Percentiles rank a stretch among this genome's conserved stretches.
These are phyloP conservation scores for Antheraea assamensis DNA, from an alignment of 2,888 invertebrate genomes.

Conservation along the genomic window DNA sequence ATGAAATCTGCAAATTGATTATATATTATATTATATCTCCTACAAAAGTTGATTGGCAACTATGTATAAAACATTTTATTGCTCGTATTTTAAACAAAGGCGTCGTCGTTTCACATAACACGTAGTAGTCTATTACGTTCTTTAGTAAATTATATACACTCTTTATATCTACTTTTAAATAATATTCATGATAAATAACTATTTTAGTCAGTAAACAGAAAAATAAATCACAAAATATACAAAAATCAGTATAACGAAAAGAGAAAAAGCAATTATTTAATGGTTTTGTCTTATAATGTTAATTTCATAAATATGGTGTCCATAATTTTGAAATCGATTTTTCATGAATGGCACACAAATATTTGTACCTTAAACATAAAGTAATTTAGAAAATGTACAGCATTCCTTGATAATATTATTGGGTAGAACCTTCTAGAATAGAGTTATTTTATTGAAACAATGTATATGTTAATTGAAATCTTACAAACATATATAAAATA, in stretches of 20 bases:
- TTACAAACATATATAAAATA: not conserved
- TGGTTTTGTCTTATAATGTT: not conserved
- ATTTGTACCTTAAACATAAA: not conserved
- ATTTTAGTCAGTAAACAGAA: not conserved
- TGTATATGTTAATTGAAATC: not conserved
- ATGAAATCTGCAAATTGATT: not conserved
- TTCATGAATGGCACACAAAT: not conserved
- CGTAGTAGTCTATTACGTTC: not conserved
- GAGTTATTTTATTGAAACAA: not conserved
- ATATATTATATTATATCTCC: not conserved
- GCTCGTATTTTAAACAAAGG: constrained; percentile 9
- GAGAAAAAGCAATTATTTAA: not conserved
- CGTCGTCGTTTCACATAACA: not conserved
- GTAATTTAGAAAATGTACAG: too few relatives aligned
- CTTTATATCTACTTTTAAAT: not conserved
- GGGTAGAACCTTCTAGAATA: not conserved
- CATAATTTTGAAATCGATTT: not conserved
- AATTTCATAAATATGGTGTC: not conserved
- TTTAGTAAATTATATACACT: not conserved
- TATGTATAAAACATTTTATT: constrained; percentile 12
- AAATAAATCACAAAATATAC: not conserved
- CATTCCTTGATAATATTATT: too few relatives aligned
- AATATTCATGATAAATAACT: not conserved
- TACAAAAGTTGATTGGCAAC: not conserved
- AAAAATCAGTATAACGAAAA: not conserved